Evolutionary conservation across 2,113 vertebrate species (phyloP).

Genomic region (Campylomormyrus tamandua): DNA sequence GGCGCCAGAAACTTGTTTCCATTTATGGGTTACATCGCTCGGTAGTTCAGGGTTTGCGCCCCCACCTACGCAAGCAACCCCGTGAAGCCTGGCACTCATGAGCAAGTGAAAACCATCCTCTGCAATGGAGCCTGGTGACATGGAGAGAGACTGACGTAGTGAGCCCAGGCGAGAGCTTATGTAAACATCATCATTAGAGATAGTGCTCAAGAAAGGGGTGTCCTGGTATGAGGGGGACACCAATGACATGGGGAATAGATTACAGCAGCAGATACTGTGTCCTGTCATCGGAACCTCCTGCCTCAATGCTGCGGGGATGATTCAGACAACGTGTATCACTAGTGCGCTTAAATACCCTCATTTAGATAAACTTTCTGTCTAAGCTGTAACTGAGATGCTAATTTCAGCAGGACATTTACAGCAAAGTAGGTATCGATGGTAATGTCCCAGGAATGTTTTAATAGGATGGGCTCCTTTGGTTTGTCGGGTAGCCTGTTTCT

Average conservation of each 20-base stretch:
- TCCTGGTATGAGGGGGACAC: neutral
- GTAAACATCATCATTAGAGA: conserved; percentile 1
- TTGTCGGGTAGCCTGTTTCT: neutral
- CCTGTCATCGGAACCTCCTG: neutral
- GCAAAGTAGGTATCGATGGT: neutral
- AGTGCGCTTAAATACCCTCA: neutral
- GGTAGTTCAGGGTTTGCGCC: neutral
- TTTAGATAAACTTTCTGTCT: neutral
- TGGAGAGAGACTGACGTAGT: neutral
- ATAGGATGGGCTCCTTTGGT: neutral
- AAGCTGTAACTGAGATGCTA: neutral
- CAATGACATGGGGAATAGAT: neutral
- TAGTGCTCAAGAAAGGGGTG: neutral
- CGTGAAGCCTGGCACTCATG: neutral
- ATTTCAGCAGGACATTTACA: neutral
- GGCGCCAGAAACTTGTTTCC: neutral
- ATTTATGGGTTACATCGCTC: neutral
- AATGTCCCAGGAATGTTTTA: neutral
- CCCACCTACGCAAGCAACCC: neutral
- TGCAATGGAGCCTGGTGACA: conserved; percentile 4
- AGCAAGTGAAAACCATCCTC: conserved; percentile 11
- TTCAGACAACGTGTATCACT: neutral
- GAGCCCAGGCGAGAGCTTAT: neutral
- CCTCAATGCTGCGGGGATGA: neutral
- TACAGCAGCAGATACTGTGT: neutral